Base-by-base conservation (phyloP, 2,113 vertebrate species). In the Anhinga rufa region DNA sequence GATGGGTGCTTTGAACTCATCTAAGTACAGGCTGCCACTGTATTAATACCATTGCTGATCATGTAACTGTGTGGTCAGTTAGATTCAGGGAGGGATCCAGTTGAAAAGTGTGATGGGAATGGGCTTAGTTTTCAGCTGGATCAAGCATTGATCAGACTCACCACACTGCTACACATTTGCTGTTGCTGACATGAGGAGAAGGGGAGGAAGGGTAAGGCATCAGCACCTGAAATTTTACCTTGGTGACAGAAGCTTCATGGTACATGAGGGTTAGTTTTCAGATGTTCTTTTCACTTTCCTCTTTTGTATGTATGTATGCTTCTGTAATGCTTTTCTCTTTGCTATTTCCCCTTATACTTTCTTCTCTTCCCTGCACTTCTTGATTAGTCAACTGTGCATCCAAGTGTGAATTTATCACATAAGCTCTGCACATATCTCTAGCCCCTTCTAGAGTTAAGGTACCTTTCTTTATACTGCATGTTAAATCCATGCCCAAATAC, bases 61-160 rank as follows among this genome's bases (percentile, higher is more conserved):
- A 13, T 6, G 5, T 54, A 60, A 0, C 16, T 1, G 0, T 9
- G 24, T 22, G 31, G 13, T 65, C 55, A 29, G 18, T 20, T 12
- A 36, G 28, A 36, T 40, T 34, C 31, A 71, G 32, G 11, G 15
- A 66, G 20, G 28, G 7, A 18, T 48, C 32, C 25, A 62, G 29
- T 15, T 66, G 34, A 54, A 76, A 76, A 38, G 19, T 54, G n/a
- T 38, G 14, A 34, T 18, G 11, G 11, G 11, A 4, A 24, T 82
- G 14, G 11, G 18, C 29, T 68, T 40, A 17, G 5, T 72, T 92
- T 89, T 76, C 42, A 77, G 18, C 31, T 80, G 48, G 26, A 38
- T 44, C 34, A 32, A 40, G 66, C 51, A 14, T 17, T 66, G 25
- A 16, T 80, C 18, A 46, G 48, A n/a, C 9, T 58, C 10, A 26